These are phyloP conservation scores for Phalera bucephala DNA, from an alignment of 2,888 invertebrate species.

Conservation along the genomic window DNA sequence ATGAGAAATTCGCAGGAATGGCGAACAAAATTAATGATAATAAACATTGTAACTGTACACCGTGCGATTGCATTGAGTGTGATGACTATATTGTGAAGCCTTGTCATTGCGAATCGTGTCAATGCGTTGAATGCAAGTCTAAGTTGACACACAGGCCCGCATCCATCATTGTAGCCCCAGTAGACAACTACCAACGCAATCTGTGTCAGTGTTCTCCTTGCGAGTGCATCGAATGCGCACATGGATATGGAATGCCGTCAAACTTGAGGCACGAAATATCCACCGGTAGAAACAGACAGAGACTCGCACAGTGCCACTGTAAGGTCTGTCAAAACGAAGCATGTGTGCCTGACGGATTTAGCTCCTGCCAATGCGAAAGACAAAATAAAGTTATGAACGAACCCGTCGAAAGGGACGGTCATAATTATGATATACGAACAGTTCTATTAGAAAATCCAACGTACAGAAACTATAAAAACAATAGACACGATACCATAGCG, in stretches of 20 bases:
- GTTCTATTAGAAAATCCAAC: slow-evolving; percentile 7
- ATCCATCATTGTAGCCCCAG: slow-evolving; percentile 37
- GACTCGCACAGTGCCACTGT: slow-evolving; percentile 43
- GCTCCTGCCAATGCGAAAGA: slow-evolving; percentile 46
- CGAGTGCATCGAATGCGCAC: slow-evolving; percentile 48
- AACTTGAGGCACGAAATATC: slow-evolving; percentile 42
- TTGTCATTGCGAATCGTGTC: slow-evolving; percentile 47
- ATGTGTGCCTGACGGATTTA: slow-evolving; percentile 38
- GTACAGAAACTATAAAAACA: neutral
- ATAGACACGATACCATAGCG: slow-evolving; percentile 30
- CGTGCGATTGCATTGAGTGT: slow-evolving; percentile 40
- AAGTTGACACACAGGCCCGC: slow-evolving; percentile 14
- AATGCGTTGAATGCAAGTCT: slow-evolving; percentile 42
- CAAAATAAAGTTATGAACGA: slow-evolving; percentile 43
- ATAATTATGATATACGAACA: slow-evolving; percentile 51
- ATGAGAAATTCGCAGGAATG: neutral
- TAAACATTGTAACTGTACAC: slow-evolving; percentile 38
- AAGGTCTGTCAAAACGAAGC: slow-evolving; percentile 43
- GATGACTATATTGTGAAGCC: slow-evolving; percentile 17
- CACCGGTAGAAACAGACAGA: slow-evolving; percentile 42
- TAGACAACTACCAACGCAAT: slow-evolving; percentile 29
- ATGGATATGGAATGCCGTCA: slow-evolving; percentile 29
- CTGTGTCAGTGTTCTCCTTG: slow-evolving; percentile 55
- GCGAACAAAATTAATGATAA: slow-evolving; percentile 10
- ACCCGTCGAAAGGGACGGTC: slow-evolving; percentile 39